Percentiles rank a stretch among this genome's conserved stretches.
These are phyloP conservation scores for Muntiacus muntjak DNA, from an alignment of 2,113 vertebrate genomes.

Conservation along the genomic window DNA sequence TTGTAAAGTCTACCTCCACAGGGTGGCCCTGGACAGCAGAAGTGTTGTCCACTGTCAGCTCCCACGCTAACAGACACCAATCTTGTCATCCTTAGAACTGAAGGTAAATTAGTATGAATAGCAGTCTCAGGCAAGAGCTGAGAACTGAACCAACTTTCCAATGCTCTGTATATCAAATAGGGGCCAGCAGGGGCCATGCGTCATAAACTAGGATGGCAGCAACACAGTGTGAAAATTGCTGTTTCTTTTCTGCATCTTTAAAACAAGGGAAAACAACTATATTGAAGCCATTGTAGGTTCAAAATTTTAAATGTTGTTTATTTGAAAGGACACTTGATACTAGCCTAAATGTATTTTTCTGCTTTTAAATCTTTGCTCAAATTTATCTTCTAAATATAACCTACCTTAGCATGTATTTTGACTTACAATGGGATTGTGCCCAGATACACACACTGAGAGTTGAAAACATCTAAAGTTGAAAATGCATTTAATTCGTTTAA, in stretches of 20 bases:
- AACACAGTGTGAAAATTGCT: slow-evolving; percentile 65
- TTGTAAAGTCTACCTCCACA: neutral
- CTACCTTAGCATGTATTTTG: neutral
- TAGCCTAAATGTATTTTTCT: neutral
- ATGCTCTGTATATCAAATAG: slow-evolving; percentile 42
- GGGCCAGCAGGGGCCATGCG: neutral
- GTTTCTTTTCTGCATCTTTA: slow-evolving; percentile 66
- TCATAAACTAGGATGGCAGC: slow-evolving; percentile 65
- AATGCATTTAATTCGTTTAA: neutral
- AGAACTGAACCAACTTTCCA: slow-evolving; percentile 46
- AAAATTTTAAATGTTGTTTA: neutral
- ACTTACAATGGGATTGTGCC: neutral
- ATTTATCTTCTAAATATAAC: neutral
- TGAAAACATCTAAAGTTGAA: neutral
- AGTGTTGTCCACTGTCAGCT: neutral
- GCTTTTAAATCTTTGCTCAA: neutral
- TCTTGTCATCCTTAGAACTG: slow-evolving; percentile 55
- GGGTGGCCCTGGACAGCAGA: slow-evolving; percentile 18
- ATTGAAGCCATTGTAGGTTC: slow-evolving; percentile 60
- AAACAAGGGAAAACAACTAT: slow-evolving; percentile 42
- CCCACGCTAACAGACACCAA: neutral
- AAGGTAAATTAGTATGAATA: slow-evolving; percentile 56
- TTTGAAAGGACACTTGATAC: neutral
- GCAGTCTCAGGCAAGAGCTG: slow-evolving; percentile 30
- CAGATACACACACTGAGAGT: neutral